These are phyloP conservation scores for Phasia obesa DNA, from an alignment of 2,888 invertebrate species.

Conservation along the genomic window DNA sequence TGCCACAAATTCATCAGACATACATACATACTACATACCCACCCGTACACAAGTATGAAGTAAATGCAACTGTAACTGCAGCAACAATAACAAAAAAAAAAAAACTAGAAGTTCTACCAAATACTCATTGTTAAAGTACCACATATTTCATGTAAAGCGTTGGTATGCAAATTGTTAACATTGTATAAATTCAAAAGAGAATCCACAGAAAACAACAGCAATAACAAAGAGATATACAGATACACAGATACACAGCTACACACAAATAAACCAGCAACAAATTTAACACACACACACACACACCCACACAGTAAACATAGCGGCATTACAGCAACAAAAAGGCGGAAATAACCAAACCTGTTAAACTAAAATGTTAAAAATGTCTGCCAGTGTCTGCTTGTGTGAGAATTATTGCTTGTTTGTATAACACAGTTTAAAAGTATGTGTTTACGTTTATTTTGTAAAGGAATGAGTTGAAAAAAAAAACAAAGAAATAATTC, in stretches of 20 bases:
- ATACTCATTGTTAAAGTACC: conserved; percentile 59
- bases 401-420: conserved; percentile 5
- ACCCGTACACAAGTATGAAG: background rate
- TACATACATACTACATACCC: background rate
- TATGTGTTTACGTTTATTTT: background rate
- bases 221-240: no score
- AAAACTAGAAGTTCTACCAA: conserved; percentile 46
- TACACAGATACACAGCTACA: background rate
- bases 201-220: conserved; percentile 45
- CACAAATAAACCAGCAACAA: conserved; percentile 12
- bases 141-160: conserved; percentile 69
- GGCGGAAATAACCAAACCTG: conserved; percentile 60
- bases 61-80: conserved; percentile 22
- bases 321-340: conserved; percentile 40
- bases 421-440: background rate
- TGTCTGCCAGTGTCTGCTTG: conserved; percentile 38
- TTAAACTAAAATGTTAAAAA: conserved; percentile 63
- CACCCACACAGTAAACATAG: conserved; percentile 16
- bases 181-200: conserved; percentile 58
- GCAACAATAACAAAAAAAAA: conserved; percentile 1
- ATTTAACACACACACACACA: background rate
- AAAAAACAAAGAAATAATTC: conserved; percentile 5
- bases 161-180: conserved; percentile 69
- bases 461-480: background rate
- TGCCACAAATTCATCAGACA: conserved; percentile 36